phyloP scores from a whole-genome alignment of 2,797 vertebrate genomes.

The Artibeus lituratus region DNA sequence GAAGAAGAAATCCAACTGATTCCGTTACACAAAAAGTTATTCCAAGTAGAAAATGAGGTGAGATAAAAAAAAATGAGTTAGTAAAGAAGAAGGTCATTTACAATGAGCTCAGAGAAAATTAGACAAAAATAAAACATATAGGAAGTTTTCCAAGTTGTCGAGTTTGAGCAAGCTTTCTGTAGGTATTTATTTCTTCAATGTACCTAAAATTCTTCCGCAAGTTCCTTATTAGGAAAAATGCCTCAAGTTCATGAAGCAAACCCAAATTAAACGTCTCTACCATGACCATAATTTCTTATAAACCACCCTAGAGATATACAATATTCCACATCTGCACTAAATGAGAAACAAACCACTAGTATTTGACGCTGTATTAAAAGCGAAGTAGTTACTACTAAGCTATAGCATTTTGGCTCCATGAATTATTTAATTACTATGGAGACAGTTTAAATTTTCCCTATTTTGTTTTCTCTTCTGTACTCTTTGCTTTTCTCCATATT shows the following conservation, averaged over 20 bases:
- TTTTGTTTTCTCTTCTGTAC: constrained; percentile 39
- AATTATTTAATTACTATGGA: background rate
- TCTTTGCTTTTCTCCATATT: constrained; percentile 23
- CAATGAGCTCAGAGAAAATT: background rate
- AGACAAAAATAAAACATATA: background rate
- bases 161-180: background rate
- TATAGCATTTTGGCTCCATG: background rate
- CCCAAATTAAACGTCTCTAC: background rate
- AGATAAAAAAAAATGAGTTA: background rate
- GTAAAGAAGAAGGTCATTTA: background rate
- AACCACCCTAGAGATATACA: background rate
- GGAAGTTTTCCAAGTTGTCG: background rate
- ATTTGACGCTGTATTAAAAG: background rate
- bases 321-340: background rate
- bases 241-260: background rate
- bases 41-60: background rate
- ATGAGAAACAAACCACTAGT: background rate
- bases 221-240: background rate
- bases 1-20: background rate
- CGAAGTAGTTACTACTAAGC: background rate
- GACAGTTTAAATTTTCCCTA: background rate
- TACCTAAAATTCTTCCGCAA: constrained; percentile 20
- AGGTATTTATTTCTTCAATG: constrained; percentile 21
- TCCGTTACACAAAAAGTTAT: constrained; percentile 12
- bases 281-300: constrained; percentile 4